Evolutionary conservation across 2,797 vertebrate genomes (phyloP).

Genomic region (Paramormyrops hopkinsi): DNA sequence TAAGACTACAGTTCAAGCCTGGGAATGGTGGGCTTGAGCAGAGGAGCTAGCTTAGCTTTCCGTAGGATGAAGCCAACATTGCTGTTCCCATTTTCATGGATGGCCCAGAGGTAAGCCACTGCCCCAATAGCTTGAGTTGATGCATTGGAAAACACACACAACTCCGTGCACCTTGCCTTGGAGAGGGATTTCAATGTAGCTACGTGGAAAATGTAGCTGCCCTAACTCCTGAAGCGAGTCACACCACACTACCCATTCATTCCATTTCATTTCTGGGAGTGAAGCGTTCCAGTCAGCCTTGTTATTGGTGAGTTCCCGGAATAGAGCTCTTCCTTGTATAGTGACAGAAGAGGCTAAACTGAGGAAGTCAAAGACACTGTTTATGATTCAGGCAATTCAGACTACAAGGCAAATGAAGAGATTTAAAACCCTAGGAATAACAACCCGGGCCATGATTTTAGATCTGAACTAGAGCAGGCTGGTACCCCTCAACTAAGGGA

Average conservation of each 20-base stretch:
- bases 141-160: not conserved
- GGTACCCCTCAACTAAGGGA: too few species aligned
- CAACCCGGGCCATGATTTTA: too few species aligned
- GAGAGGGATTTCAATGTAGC: not conserved
- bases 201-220: not conserved
- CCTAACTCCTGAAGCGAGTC: not conserved
- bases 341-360: not conserved
- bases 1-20: too few species aligned
- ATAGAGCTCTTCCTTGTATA: not conserved
- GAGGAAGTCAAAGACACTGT: not conserved
- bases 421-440: too few species aligned
- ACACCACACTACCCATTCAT: not conserved
- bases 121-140: constrained; percentile 1
- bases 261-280: not conserved
- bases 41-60: not conserved
- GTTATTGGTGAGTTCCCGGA: not conserved
- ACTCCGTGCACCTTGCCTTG: not conserved
- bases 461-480: too few species aligned
- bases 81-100: not conserved
- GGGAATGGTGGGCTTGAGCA: not conserved
- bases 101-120: not conserved
- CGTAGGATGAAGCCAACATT: not conserved
- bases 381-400: too few species aligned
- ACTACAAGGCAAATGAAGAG: too few species aligned
- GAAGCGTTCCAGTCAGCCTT: not conserved